A percentile compares a stretch with the other conserved stretches of the same genome.
Evolutionary conservation across 1,140 invertebrate genomes (phyloP).

Genomic region (Laupala kohalensis): DNA sequence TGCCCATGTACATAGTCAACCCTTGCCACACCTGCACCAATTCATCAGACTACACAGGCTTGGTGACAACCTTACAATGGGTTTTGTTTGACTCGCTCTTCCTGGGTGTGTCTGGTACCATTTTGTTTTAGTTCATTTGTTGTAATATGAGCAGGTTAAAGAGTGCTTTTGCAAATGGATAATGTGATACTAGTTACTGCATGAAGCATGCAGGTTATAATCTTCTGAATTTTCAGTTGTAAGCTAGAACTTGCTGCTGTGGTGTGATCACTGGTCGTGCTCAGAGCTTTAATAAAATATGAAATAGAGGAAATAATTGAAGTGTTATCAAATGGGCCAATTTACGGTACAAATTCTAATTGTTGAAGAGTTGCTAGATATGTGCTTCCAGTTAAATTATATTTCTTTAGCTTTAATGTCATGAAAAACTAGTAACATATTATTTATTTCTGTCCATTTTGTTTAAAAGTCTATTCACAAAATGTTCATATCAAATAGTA

Average conservation of each 20-base stretch:
- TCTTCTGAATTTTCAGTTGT: background rate
- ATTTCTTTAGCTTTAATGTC: background rate
- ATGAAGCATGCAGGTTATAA: background rate
- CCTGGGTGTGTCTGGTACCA: background rate
- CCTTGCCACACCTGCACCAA: background rate
- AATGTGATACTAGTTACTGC: background rate
- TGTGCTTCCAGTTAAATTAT: background rate
- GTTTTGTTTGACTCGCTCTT: background rate
- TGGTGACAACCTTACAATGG: background rate
- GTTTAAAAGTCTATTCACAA: background rate
- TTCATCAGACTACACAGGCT: background rate
- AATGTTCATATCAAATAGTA: background rate
- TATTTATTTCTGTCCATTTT: background rate
- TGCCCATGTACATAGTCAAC: background rate
- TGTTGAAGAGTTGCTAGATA: background rate
- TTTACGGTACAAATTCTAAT: background rate
- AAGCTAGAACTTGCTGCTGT: background rate
- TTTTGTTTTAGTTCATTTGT: background rate
- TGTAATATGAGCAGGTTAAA: too few species aligned
- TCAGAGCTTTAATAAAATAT: background rate
- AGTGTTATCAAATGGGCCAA: background rate
- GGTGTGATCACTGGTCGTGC: background rate
- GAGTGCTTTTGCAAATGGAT: background rate
- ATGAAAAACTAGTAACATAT: background rate
- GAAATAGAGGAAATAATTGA: background rate